Percentiles rank a stretch among this genome's conserved stretches.
Evolutionary conservation across 2,797 vertebrate genomes (phyloP).

Genomic region (Pantherophis alleghaniensis): DNA sequence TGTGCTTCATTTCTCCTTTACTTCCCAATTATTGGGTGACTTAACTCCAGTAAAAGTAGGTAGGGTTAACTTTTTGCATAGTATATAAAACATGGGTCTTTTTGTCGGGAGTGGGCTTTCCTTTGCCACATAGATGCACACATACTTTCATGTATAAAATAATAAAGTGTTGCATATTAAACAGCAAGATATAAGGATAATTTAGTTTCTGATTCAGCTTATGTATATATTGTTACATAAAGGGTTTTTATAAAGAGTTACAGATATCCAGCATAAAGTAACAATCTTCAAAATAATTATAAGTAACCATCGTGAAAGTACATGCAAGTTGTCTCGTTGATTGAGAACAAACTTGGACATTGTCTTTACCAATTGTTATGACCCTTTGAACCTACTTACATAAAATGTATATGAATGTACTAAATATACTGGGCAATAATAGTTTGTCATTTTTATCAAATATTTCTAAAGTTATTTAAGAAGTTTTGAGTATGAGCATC

Average conservation of each 20-base stretch:
- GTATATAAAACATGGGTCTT: not conserved
- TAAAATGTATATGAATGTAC: not conserved
- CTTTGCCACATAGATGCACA: not conserved
- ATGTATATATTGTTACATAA: not conserved
- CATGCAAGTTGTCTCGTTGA: too few species aligned
- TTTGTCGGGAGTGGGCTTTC: not conserved
- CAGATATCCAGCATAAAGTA: not conserved
- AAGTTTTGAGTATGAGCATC: not conserved
- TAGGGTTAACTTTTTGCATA: not conserved
- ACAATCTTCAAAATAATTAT: not conserved
- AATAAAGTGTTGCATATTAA: not conserved
- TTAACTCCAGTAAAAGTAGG: not conserved
- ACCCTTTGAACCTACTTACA: not conserved
- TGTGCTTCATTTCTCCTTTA: not conserved
- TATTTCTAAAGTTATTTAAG: not conserved
- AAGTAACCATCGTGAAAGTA: too few species aligned
- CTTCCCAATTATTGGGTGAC: not conserved
- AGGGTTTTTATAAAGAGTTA: not conserved
- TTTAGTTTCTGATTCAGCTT: not conserved
- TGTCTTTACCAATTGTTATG: too few species aligned
- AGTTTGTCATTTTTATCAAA: conserved; percentile 9
- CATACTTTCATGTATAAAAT: not conserved
- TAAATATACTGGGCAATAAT: not conserved
- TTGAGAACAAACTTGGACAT: too few species aligned
- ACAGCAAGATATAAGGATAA: not conserved